Evolutionary conservation across 2,888 invertebrate genomes (phyloP).

Genomic region (Rhamnusium bicolor): DNA sequence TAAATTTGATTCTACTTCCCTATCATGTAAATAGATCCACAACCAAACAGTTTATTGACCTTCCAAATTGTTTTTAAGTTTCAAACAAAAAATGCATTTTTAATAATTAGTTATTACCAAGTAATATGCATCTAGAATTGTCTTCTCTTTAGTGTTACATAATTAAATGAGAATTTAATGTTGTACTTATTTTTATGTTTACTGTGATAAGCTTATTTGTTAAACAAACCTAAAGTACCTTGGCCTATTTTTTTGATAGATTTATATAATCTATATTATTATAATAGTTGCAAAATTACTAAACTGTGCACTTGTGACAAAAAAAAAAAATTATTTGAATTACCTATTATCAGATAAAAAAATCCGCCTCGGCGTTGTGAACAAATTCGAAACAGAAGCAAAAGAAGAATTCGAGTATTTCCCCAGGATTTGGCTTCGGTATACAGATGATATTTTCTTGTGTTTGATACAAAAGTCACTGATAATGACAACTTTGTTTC

Average conservation of each 20-base stretch:
- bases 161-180: neutral
- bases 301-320: too few relatives aligned
- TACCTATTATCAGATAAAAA: too few relatives aligned
- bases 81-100: too few relatives aligned
- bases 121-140: neutral
- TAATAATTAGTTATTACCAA: neutral
- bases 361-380: too few relatives aligned
- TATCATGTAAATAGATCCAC: neutral
- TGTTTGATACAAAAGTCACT: too few relatives aligned
- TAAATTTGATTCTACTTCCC: neutral
- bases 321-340: too few relatives aligned
- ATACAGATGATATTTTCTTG: too few relatives aligned
- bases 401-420: too few relatives aligned
- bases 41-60: slow-evolving; percentile 6
- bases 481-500: too few relatives aligned
- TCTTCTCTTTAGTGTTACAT: neutral
- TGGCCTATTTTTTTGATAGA: neutral
- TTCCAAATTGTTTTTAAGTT: neutral
- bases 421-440: too few relatives aligned
- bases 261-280: neutral
- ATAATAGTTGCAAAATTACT: neutral
- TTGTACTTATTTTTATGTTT: neutral
- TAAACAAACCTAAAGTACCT: neutral
- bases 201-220: neutral
- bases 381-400: too few relatives aligned